Evolutionary conservation across 2,797 vertebrate species (phyloP), one percentile per base, ranked within the genome.

Genomic region (Loris lydekkerianus): DNA sequence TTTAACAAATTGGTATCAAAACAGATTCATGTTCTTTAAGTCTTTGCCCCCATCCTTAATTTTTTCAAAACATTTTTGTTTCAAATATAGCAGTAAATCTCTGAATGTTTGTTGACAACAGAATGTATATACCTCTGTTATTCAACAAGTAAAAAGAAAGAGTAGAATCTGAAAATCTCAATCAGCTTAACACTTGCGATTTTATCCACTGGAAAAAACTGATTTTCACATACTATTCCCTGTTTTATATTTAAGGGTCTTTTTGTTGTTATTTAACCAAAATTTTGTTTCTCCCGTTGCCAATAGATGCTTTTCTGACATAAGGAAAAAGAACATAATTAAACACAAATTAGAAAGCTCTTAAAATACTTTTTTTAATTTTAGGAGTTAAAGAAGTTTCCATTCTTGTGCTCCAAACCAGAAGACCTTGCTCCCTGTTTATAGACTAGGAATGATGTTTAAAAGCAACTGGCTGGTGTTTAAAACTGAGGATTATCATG

Each of bases 311-410:
- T 89, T 82, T 89, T 91, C 69, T 96, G 23, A 76, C 88, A 25
- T 15, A 73, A 90, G 67, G 75, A 58, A 80, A 94, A 93, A 65
- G 7, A 80, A 8, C 14, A 11, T 87, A 76, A 84, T 93, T 95
- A 93, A 92, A 87, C 7, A 86, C 46, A 83, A 60, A 53, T 91
- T 82, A 73, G 53, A 84, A 96, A 61, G 34, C 58, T 69, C 67
- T 94, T 94, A 83, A 96, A 93, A 91, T 93, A 67, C 25, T 89
- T 94, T 83, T 86, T 76, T 97, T 83, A 85, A 97, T 95, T 97
- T 96, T 78, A 96, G 96, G 91, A 85, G 23, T 91, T 96, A 96
- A 96, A 96, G 88, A 95, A 85, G 63, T 84, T 58, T 93, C 34
- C 0, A 4, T 70, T 96, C 20, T 56, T 69, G 70, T 56, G 21